A percentile compares a stretch with the other conserved stretches of the same genome.
Evolutionary conservation across 1,140 invertebrate genomes (phyloP).

Genomic region (Zaprionus africanus): DNA sequence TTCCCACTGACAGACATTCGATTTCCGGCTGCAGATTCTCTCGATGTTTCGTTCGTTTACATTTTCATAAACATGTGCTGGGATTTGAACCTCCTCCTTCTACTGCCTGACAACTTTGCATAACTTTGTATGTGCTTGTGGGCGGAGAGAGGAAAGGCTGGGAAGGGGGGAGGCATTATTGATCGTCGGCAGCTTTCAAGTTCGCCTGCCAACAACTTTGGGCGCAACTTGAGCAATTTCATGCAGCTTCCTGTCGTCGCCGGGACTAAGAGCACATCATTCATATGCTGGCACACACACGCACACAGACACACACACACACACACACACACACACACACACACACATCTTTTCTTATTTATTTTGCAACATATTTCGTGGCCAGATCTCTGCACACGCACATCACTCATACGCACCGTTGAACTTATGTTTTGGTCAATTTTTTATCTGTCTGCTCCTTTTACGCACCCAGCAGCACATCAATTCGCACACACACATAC

Average conservation of each 20-base stretch:
- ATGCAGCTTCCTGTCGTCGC: conserved; percentile 69
- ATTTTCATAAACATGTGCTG: conserved; percentile 78
- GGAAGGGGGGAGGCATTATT: conserved; percentile 53
- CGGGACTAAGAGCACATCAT: conserved; percentile 61
- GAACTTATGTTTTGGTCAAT: conserved; percentile 75
- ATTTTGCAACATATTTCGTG: conserved; percentile 72
- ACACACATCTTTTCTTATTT: conserved; percentile 58
- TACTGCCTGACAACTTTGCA: conserved; percentile 55
- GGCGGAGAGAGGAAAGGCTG: background rate
- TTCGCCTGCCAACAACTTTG: conserved; percentile 41
- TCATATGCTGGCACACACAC: conserved; percentile 24
- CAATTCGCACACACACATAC: conserved; percentile 43
- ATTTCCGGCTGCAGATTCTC: conserved; percentile 64
- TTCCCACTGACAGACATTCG: conserved; percentile 73
- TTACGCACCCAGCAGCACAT: conserved; percentile 1
- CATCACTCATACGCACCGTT: conserved; percentile 64
- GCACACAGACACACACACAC: background rate
- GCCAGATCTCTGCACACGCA: conserved; percentile 31
- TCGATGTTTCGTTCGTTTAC: conserved; percentile 52
- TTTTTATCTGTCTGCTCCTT: conserved; percentile 43
- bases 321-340: background rate
- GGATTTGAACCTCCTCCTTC: conserved; percentile 37
- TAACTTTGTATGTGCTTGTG: conserved; percentile 35
- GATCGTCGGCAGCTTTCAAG: conserved; percentile 76
- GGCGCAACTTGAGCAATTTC: conserved; percentile 57